phyloP scores from a whole-genome alignment of 2,888 invertebrate genomes.

The Gryllus longicercus region DNA sequence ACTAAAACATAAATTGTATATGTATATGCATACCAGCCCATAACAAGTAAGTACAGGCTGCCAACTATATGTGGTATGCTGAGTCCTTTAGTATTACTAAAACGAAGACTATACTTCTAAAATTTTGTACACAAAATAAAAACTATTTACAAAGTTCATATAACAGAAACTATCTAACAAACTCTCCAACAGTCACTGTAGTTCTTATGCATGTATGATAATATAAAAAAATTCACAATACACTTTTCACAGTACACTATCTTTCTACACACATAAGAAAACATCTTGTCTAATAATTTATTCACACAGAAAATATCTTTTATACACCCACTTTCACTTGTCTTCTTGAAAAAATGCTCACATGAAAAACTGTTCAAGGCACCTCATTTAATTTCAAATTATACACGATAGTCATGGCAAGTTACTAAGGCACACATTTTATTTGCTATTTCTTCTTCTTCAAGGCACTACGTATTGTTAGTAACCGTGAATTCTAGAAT shows the following conservation, averaged over 20 bases:
- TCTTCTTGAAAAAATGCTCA: slow-evolving; percentile 18
- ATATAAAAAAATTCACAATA: slow-evolving; percentile 17
- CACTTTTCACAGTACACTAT: slow-evolving; percentile 18
- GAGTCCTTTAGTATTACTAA: slow-evolving; percentile 18
- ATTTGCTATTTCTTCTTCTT: not conserved
- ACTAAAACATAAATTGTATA: not conserved
- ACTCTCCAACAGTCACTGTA: slow-evolving; percentile 24
- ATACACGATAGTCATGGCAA: not conserved
- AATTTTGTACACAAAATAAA: slow-evolving; percentile 32
- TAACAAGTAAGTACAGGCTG: slow-evolving; percentile 32
- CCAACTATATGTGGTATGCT: slow-evolving; percentile 22
- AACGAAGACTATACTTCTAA: slow-evolving; percentile 18
- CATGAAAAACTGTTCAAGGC: not conserved
- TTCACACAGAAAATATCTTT: not conserved
- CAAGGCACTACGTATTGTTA: not conserved
- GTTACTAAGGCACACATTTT: slow-evolving; percentile 9
- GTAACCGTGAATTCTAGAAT: too few species aligned
- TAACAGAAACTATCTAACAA: slow-evolving; percentile 25
- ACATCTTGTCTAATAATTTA: not conserved
- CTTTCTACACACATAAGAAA: slow-evolving; percentile 21
- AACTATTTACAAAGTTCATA: slow-evolving; percentile 29
- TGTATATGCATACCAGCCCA: slow-evolving; percentile 29
- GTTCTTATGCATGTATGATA: slow-evolving; percentile 12
- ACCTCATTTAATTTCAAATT: not conserved
- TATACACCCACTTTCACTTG: not conserved